Base-by-base conservation (phyloP, 2,888 invertebrate genomes). In the Crioceris asparagi region DNA sequence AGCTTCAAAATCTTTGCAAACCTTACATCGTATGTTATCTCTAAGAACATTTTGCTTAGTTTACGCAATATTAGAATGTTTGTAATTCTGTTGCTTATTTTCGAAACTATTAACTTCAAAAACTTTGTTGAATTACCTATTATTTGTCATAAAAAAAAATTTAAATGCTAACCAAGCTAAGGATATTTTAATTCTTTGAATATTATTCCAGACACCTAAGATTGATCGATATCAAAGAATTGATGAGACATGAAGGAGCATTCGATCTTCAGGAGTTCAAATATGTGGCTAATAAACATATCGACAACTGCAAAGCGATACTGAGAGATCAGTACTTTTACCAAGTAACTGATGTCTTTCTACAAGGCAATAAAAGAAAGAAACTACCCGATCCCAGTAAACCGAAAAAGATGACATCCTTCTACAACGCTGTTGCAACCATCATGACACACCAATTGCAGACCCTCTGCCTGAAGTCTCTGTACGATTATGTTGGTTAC, bases 391-490 rank as follows among this genome's bases (percentile, higher is more conserved):
- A 76, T 44, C 70, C 75, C 0, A 68, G 73, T 32, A 76, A 80
- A 46, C 71, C 70, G 12, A 70, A 69, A 10, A 72, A 76, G 57
- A 74, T 83, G 61, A 75, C 73, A 49, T 75, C 77, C 29, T 91
- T 91, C 62, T 92, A 83, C 60, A 83, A 90, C 59, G 83, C 87
- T 51, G 76, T 90, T 2, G 82, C 82, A 1, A 79, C 82, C 17
- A 69, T 92, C 26, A 93, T 93, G 93, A 85, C 88, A 1, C 79
- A 79, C 51, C 86, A 91, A 53, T 66, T 94, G 38, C 88, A 91
- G 60, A 76, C 77, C 15, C 62, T 92, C 19, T 85, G 86, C 48
- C 67, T 88, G 27, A 75, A 79, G 50, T 91, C 91, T 3, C 72
- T 92, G 53, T 67, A 74, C 32, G 82, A 83, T 46, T 92, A 77